Evolutionary conservation across 2,888 invertebrate species (phyloP), one percentile per base, ranked within the genome.

Genomic region (Trachelus iudaicus): DNA sequence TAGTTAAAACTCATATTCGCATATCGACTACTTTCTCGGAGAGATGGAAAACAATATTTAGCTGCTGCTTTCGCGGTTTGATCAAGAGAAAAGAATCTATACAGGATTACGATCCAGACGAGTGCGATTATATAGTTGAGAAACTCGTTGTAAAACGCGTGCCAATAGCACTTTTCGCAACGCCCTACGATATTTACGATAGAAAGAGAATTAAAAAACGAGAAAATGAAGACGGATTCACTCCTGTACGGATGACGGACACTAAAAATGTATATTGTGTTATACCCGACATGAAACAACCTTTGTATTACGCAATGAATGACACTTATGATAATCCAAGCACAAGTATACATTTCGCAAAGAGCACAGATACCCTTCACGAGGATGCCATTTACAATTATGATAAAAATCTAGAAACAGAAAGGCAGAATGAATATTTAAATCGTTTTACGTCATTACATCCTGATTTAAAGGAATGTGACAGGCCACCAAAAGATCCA

Each of bases 111-210:
- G 69, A 82, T 76, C 34, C 76, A 0, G 76, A 80, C n/a, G 82
- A 84, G 12, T 85, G 78, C 69, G 88, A 88, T 75, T 88, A 86
- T 15, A 80, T 88, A 9, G 84, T 88, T 12, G 88, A 88, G 76
- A 88, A 88, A 79, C 83, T 88, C 12, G 77, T 86, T 4, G 83
- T 88, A 23, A 87, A 85, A 77, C 83, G 82, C 11, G 83, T 88
- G 31, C 88, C 87, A 34, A 77, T 85, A 33, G 75, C 79, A 31
- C 69, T 87, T 3, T 84, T 85, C 34, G 82, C 81, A 9, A 83
- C 82, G 23, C 56, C 75, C 0, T 76, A 78, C 35, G 82, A 83
- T 31, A 75, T 37, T 13, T 79, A 79, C 68, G 75, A 77, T 23
- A 76, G 33, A 74, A 79, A 74, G 15, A 33, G 37, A 33, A 37